Conservation (phyloP, 2,797 vertebrate genomes). For the Hybognathus amarus region DNA sequence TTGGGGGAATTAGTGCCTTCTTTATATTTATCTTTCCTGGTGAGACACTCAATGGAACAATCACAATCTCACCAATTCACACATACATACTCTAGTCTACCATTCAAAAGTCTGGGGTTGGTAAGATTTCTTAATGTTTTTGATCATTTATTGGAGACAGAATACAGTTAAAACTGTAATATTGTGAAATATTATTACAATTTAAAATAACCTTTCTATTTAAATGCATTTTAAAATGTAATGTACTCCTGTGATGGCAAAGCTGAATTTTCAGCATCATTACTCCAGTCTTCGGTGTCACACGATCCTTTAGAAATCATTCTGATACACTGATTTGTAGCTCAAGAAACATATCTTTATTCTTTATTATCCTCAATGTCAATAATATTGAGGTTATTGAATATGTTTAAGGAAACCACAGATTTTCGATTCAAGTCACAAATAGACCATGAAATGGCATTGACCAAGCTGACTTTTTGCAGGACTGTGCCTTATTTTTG, state of each 20-base stretch:
- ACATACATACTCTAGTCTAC: neutral
- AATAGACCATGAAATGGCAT: neutral
- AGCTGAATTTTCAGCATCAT: neutral
- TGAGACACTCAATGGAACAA: constrained; percentile 61
- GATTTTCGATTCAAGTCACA: neutral
- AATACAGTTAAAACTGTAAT: neutral
- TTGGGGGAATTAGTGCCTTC: constrained; percentile 91
- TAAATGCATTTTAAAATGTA: neutral
- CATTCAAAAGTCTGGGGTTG: neutral
- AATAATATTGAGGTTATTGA: neutral
- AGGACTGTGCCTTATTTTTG: constrained; percentile 92
- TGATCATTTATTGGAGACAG: neutral
- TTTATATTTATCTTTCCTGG: constrained; percentile 98
- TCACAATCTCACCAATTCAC: neutral
- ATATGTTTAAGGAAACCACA: neutral
- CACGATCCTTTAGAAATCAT: neutral
- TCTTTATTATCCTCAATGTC: neutral
- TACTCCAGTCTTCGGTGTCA: neutral
- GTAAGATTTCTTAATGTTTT: neutral
- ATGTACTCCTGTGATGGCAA: neutral
- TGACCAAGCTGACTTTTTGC: constrained; percentile 29
- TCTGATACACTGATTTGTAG: neutral
- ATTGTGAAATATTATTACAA: neutral
- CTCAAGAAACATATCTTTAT: neutral
- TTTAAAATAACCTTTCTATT: neutral